phyloP scores from a whole-genome alignment of 2,888 invertebrate genomes.

The Polyploca ridens region DNA sequence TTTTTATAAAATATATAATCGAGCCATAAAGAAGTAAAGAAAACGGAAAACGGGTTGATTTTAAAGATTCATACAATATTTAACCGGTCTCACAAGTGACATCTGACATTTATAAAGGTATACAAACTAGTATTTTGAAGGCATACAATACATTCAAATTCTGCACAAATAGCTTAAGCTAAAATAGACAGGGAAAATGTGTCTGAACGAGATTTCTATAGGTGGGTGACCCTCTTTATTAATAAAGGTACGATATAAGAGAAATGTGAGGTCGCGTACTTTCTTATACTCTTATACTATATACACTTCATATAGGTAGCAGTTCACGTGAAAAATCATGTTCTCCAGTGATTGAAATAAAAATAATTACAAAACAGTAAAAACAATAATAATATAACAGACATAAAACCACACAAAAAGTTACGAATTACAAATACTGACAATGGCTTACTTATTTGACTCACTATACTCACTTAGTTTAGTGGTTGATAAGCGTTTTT shows the following conservation, averaged over 20 bases:
- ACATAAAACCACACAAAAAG: conserved; percentile 25
- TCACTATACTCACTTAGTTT: conserved; percentile 32
- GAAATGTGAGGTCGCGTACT: background rate
- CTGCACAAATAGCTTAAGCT: too few relatives aligned
- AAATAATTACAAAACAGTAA: background rate
- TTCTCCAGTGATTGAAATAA: background rate
- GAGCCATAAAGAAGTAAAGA: background rate
- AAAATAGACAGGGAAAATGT: background rate
- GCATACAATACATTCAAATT: too few relatives aligned
- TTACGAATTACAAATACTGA: conserved; percentile 50
- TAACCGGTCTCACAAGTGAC: background rate
- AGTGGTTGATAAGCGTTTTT: conserved; percentile 53
- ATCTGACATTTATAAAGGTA: background rate
- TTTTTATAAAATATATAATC: too few relatives aligned
- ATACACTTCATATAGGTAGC: conserved; percentile 14
- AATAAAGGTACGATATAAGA: background rate
- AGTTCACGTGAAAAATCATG: conserved; percentile 34
- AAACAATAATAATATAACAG: conserved; percentile 16
- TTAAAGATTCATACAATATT: background rate
- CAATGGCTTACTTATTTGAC: conserved; percentile 26
- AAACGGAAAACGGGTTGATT: background rate
- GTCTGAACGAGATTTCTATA: background rate
- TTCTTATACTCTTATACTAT: too few relatives aligned
- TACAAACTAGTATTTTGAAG: background rate
- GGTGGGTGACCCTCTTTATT: background rate